Percentiles rank a stretch among this genome's conserved stretches.
These are phyloP conservation scores for Xanthia togata DNA, from an alignment of 2,888 invertebrate species.

Conservation along the genomic window DNA sequence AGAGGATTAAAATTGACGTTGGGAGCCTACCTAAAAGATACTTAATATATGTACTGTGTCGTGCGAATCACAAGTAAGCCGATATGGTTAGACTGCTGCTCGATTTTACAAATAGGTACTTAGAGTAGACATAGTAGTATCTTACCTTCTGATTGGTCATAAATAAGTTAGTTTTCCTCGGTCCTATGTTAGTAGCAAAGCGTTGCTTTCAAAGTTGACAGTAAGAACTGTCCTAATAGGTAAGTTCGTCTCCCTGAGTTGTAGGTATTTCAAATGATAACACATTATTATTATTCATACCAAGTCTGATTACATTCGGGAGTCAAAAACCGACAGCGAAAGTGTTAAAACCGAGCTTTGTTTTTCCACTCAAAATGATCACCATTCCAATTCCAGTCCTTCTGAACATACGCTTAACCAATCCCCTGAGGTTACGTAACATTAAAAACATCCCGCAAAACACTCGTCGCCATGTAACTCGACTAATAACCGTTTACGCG, in stretches of 20 bases:
- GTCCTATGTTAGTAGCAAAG: not conserved
- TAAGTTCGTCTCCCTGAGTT: not conserved
- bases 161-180: not conserved
- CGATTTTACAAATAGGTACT: not conserved
- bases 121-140: not conserved
- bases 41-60: not conserved
- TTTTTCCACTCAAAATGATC: slow-evolving; percentile 44
- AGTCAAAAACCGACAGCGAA: slow-evolving; percentile 22
- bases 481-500: slow-evolving; percentile 84
- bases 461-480: slow-evolving; percentile 70
- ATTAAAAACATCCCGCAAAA: slow-evolving; percentile 67
- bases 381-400: slow-evolving; percentile 51
- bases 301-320: slow-evolving; percentile 15
- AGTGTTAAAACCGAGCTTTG: slow-evolving; percentile 43
- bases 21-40: not conserved
- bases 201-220: not conserved
- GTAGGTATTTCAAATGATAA: too few relatives aligned
- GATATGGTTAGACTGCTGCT: not conserved
- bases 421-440: slow-evolving; percentile 66
- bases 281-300: not conserved
- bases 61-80: too few relatives aligned
- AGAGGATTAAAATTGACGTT: slow-evolving; percentile 14
- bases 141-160: not conserved
- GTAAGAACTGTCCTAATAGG: not conserved
- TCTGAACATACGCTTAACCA: slow-evolving; percentile 56